phyloP scores from a whole-genome alignment of 2,888 invertebrate genomes.

The Cistogaster globosa region DNA sequence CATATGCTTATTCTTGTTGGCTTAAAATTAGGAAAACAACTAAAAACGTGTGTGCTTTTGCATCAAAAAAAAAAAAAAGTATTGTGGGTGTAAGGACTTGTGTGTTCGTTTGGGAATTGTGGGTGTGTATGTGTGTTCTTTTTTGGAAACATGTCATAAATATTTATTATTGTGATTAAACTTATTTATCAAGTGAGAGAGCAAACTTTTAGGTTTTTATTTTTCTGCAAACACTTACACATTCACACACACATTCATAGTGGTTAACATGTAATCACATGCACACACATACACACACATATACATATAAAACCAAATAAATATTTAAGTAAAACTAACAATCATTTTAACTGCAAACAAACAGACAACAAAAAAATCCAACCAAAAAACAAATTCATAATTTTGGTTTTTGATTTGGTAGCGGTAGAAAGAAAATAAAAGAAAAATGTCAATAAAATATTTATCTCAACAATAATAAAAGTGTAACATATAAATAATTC shows the following conservation, averaged over 20 bases:
- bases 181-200: constrained; percentile 70
- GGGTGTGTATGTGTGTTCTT: constrained; percentile 18
- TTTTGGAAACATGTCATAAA: constrained; percentile 62
- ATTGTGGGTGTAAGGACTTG: constrained; percentile 10
- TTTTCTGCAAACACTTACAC: constrained; percentile 46
- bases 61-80: too few relatives aligned
- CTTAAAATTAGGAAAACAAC: constrained; percentile 25
- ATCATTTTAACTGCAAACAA: constrained; percentile 61
- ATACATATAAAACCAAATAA: constrained; percentile 17
- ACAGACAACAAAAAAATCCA: not conserved
- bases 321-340: constrained; percentile 66
- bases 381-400: constrained; percentile 26
- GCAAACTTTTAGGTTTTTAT: constrained; percentile 61
- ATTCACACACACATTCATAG: not conserved
- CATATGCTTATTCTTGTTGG: constrained; percentile 29
- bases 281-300: not conserved
- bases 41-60: constrained; percentile 7
- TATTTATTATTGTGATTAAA: constrained; percentile 70
- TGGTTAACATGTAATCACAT: not conserved
- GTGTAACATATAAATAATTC: constrained; percentile 15
- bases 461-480: constrained; percentile 42
- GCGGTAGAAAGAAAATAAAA: not conserved
- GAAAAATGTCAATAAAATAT: constrained; percentile 53
- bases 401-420: constrained; percentile 74
- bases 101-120: not conserved